Evolutionary conservation across 2,888 invertebrate genomes (phyloP).

Genomic region (Lasioglossum calceatum): DNA sequence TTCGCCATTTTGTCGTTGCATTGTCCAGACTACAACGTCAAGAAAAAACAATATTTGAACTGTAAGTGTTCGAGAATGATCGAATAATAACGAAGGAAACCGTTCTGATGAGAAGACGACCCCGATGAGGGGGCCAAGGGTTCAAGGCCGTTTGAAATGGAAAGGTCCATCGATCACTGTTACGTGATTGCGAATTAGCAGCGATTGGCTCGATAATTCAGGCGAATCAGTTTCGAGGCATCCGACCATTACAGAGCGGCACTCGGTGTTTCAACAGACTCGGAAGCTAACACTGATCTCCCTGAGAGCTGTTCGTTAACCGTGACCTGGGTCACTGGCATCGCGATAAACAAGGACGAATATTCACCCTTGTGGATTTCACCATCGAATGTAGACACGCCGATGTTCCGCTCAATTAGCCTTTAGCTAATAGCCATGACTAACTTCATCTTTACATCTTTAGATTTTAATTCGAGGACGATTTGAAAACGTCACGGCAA

Average conservation of each 20-base stretch:
- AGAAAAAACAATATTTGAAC: background rate
- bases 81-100: background rate
- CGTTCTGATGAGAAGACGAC: background rate
- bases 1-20: background rate
- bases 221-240: slow-evolving; percentile 47
- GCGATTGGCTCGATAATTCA: slow-evolving; percentile 58
- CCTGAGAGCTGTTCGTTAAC: slow-evolving; percentile 36
- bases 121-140: slow-evolving; percentile 1
- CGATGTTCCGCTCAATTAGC: background rate
- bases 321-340: slow-evolving; percentile 51
- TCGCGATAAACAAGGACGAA: slow-evolving; percentile 51
- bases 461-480: background rate
- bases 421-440: background rate
- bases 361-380: slow-evolving; percentile 42
- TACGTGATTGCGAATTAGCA: slow-evolving; percentile 59
- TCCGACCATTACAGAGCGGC: slow-evolving; percentile 22
- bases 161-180: slow-evolving; percentile 70
- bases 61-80: background rate
- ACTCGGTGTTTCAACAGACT: slow-evolving; percentile 24
- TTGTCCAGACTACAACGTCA: background rate
- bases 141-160: slow-evolving; percentile 69
- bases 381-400: slow-evolving; percentile 31
- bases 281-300: slow-evolving; percentile 17
- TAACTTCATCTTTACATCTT: background rate
- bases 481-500: background rate